Base-by-base conservation (phyloP, 2,113 vertebrate genomes). In the Nannobrachium achirus region DNA sequence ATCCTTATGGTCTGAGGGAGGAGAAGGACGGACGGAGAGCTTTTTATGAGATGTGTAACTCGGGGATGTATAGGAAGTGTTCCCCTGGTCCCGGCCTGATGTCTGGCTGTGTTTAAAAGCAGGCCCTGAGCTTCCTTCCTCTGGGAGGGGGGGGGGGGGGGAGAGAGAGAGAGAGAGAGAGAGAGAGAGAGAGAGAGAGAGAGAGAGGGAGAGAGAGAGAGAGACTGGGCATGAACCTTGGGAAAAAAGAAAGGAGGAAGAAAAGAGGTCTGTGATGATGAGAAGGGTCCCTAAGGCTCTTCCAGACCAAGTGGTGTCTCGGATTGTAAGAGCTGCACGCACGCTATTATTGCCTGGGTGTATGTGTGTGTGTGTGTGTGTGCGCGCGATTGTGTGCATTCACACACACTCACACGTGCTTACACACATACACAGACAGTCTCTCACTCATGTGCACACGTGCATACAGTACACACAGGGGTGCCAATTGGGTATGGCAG, bases 241-340 rank as follows among this genome's bases (percentile, higher is more conserved):
- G 80, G 90, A 88, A 73, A 49, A 55, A 8, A 16, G 25, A 33
- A 33, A 33, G 25, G 25, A 33, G 6, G 6, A 33, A 33, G 6
- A 86, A 38, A 81, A 75, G 49, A 41, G 76, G 73, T n/a, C 71
- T 73, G 77, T 73, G 85, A 86, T 73, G 85, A 86, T 86, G 80
- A 84, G 77, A 86, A 86, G 75, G 91, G 93, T 93, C 92, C 93
- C 90, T 74, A 79, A 92, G 92, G 93, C 90, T 93, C 91, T 87
- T 93, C 87, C 87, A 92, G 92, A 88, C 73, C 90, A 57, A 92
- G 81, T 92, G 92, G 93, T 92, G 91, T 89, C 87, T 90, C 70
- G 71, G 69, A 85, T 77, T 88, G 58, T 83, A 75, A n/a, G 59
- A 68, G 78, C 70, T 75, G 72, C 74, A 57, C 39, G 38, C 68